A percentile compares a stretch with the other conserved stretches of the same genome.
Conservation (phyloP, 2,113 vertebrate species). For the Notarius quadriscutis region DNA sequence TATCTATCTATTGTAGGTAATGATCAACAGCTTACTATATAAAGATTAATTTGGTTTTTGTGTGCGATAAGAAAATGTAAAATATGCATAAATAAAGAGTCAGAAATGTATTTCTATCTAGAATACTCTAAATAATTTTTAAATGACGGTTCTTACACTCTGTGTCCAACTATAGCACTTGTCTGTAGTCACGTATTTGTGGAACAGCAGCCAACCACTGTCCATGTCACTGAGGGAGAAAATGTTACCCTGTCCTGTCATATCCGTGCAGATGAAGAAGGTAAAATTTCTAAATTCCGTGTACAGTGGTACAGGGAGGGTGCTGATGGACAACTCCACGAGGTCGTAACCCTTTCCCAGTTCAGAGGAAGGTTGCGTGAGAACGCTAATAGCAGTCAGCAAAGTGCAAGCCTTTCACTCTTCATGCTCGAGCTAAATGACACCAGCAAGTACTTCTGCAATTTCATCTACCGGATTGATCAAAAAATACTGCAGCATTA, state of each 20-base stretch:
- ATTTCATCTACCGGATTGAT: constrained; percentile 35
- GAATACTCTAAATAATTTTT: background rate
- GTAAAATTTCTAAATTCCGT: constrained; percentile 12
- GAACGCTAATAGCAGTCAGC: background rate
- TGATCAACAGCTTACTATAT: background rate
- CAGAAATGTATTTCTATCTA: background rate
- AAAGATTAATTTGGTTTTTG: background rate
- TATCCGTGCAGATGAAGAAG: background rate
- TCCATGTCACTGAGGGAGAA: constrained; percentile 1
- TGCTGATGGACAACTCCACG: background rate
- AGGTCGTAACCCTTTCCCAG: background rate
- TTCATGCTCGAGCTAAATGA: constrained; percentile 35
- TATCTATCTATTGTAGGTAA: too few species aligned
- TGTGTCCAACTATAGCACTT: constrained; percentile 1
- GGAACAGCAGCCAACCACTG: constrained; percentile 30
- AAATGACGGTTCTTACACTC: background rate
- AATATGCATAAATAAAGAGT: background rate
- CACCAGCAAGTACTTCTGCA: constrained; percentile 45
- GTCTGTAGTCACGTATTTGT: constrained; percentile 15
- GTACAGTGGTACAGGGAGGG: constrained; percentile 37
- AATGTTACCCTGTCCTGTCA: constrained; percentile 41
- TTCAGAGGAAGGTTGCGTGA: constrained; percentile 33
- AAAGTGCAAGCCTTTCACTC: constrained; percentile 15
- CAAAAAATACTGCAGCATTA: constrained; percentile 14
- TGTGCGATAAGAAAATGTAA: background rate